Base-by-base conservation (phyloP, 2,888 invertebrate genomes). In the Muschampia plurimacula region DNA sequence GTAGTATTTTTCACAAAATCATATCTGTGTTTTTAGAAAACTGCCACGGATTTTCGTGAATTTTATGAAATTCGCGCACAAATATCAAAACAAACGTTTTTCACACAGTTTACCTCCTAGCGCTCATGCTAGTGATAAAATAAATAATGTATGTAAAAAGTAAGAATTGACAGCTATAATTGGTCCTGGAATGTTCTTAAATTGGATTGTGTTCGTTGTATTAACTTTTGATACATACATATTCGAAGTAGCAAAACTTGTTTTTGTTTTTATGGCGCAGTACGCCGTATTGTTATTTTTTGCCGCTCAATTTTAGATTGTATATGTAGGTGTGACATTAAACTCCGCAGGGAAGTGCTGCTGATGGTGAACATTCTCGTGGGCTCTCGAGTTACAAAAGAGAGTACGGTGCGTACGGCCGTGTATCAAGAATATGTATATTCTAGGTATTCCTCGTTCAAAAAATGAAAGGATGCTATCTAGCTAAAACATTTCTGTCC, bases 71-170 rank as follows among this genome's bases (percentile, higher is more conserved):
- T 52, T 63, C 15, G 5, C 22, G 12, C 22, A 52, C 46, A 32
- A 41, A 63, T 49, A 71, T 65, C 65, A 59, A 15, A 71, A 69
- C 64, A 64, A 64, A 63, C 41, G 63, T 55, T 69, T 55, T 69
- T 71, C 60, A 49, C 49, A 60, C 71, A 71, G 36, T 66, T 71
- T 71, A 66, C 49, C 46, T 71, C 66, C 66, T 65, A 70, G 22
- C 63, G 52, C 63, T 69, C 70, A 65, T 70, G 28, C 57, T 70
- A 57, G 57, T 52, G 71, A 59, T 71, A 66, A 66, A 71, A 60
- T 32, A 66, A 71, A 44, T 71, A 71, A 71, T 66, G 71, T 46
- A 71, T 60, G 60, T 71, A 71, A 65, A 71, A 65, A 59, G 36
- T 65, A 59, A 39, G 52, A 66, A 66, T 71, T 71, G 71, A 71